Conservation (phyloP, 1,140 invertebrate species). For the Trachymyrmex septentrionalis region DNA sequence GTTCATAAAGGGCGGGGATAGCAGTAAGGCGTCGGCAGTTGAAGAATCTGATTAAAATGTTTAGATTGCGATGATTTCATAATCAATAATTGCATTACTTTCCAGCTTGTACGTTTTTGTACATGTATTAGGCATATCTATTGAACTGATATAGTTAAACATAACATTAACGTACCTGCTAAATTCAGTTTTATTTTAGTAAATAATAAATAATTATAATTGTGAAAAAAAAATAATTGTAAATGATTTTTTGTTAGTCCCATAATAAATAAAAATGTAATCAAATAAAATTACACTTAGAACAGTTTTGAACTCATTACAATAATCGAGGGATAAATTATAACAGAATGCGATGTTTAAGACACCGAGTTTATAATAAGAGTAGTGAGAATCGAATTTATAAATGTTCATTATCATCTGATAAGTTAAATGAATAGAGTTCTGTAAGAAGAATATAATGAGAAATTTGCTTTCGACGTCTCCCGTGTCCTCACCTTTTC, state of each 20-base stretch:
- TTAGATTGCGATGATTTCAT: neutral
- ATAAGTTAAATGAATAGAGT: conserved; percentile 17
- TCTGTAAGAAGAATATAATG: neutral
- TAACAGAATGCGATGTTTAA: neutral
- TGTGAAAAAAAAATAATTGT: too few species aligned
- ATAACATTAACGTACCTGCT: neutral
- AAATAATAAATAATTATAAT: neutral
- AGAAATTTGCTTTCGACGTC: neutral
- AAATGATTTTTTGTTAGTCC: neutral
- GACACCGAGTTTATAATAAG: neutral
- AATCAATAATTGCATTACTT: neutral
- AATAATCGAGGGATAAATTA: neutral
- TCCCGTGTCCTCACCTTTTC: neutral
- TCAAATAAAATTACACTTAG: neutral
- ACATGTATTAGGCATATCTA: neutral
- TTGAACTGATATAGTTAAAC: neutral
- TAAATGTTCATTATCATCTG: neutral
- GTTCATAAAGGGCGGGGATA: conserved; percentile 24
- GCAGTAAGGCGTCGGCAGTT: conserved; percentile 14
- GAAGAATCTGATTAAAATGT: conserved; percentile 43
- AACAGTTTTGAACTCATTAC: neutral
- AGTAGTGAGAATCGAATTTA: neutral
- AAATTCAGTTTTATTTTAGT: neutral
- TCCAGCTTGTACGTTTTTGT: neutral
- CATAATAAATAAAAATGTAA: neutral